Percentiles rank a stretch among this genome's conserved stretches.
These are phyloP conservation scores for Acanthosepion pharaonis DNA, from an alignment of 2,888 invertebrate species.

Conservation along the genomic window DNA sequence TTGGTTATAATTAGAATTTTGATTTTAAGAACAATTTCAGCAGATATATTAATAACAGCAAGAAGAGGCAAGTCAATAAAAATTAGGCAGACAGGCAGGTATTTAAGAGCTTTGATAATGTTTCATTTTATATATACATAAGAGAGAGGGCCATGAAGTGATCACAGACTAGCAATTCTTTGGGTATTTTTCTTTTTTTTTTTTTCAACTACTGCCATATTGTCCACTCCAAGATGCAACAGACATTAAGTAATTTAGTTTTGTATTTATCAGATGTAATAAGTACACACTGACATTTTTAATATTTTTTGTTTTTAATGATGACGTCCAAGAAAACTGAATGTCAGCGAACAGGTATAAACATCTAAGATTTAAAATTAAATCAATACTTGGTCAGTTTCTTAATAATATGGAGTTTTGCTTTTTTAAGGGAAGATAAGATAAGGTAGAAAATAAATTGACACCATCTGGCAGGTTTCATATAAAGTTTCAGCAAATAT, in stretches of 20 bases:
- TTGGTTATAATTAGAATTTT: neutral
- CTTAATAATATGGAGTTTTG: too few relatives aligned
- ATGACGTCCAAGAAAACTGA: neutral
- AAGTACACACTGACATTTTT: neutral
- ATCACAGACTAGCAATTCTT: neutral
- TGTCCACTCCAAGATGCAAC: neutral
- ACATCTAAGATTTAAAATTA: neutral
- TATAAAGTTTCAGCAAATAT: too few relatives aligned
- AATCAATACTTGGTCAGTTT: neutral
- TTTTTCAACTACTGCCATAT: neutral
- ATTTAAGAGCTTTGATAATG: neutral
- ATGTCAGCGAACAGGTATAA: neutral
- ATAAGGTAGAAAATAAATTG: too few relatives aligned
- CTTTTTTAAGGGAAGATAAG: too few relatives aligned
- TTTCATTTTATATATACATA: neutral
- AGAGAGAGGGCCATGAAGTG: neutral
- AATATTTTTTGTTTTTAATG: neutral
- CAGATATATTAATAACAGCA: neutral
- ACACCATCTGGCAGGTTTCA: too few relatives aligned
- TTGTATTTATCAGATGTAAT: neutral
- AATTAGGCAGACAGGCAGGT: neutral
- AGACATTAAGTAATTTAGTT: neutral
- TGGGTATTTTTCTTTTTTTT: neutral
- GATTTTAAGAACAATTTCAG: neutral
- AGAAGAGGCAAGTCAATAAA: neutral